Conservation (phyloP, 2,113 vertebrate species). For the Dipodomys spectabilis region DNA sequence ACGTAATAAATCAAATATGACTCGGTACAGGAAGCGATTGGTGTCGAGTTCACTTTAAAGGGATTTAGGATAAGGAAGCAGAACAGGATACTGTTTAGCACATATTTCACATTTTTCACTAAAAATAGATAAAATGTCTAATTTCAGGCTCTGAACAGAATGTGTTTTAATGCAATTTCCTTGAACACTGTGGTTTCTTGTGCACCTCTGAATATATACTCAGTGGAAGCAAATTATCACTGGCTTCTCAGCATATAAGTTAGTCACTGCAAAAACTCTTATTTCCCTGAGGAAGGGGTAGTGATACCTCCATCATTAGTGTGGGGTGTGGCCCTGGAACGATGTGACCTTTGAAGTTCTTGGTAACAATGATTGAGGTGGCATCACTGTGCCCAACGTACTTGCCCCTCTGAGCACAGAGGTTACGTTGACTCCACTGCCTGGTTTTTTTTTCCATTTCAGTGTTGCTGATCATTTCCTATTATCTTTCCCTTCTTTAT, state of each 20-base stretch:
- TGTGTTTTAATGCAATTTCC: conserved; percentile 80
- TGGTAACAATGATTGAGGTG: conserved; percentile 21
- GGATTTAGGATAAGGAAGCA: conserved; percentile 65
- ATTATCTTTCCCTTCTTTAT: conserved; percentile 58
- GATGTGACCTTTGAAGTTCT: conserved; percentile 62
- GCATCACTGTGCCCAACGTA: neutral
- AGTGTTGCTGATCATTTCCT: conserved; percentile 75
- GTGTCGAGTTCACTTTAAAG: conserved; percentile 66
- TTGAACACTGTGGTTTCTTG: conserved; percentile 74
- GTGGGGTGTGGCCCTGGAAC: conserved; percentile 21
- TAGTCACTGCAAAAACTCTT: conserved; percentile 73
- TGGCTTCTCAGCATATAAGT: conserved; percentile 71
- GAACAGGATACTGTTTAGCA: conserved; percentile 60
- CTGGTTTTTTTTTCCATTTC: conserved; percentile 81
- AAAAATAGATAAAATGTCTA: conserved; percentile 76
- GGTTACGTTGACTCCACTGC: conserved; percentile 56
- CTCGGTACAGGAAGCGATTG: conserved; percentile 60
- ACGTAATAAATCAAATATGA: conserved; percentile 77
- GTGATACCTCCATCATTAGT: conserved; percentile 2
- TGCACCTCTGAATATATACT: conserved; percentile 73
- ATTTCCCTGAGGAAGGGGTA: conserved; percentile 64
- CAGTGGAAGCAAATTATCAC: conserved; percentile 72
- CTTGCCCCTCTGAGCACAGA: neutral
- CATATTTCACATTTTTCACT: conserved; percentile 77
- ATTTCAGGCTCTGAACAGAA: conserved; percentile 80